Evolutionary conservation across 2,113 vertebrate genomes (phyloP), one percentile per base, ranked within the genome.

Genomic region (Sclerurus mexicanus): DNA sequence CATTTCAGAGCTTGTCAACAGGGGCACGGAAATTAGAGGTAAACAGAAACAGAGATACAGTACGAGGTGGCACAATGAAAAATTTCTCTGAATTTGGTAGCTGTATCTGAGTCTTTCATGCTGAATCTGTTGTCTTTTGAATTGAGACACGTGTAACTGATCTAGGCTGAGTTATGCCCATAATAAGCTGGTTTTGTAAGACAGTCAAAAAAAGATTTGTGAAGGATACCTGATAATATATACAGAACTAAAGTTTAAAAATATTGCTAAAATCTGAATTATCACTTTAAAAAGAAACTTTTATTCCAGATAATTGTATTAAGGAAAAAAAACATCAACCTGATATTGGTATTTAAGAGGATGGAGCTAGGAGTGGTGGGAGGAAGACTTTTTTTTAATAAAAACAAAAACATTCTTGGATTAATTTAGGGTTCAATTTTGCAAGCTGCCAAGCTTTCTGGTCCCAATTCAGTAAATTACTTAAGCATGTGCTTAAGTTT

Each of bases 401-500:
- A 82, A 96, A 94, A 68, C 49, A 76, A 87, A 88, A 77, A 47
- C 47, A 64, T 15, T 17, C 14, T 86, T 93, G 56, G 33, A 86
- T 74, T 72, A 81, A 14, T 92, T 92, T 78, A 89, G 64, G 53
- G 23, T 76, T 95, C 73, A 90, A 8, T 85, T 13, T 30, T 69
- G 14, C 24, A 73, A 69, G 30, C 22, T 87, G 86, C 83, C 90
- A 95, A 90, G 66, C 4, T 90, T 96, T 93, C 92, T 94, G 76
- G 58, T 96, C 88, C n/a, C 40, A 89, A 66, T 96, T 90, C 92
- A 87, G 83, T 89, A 96, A 95, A 95, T 96, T 94, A 89, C 49
- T 95, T 96, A 95, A 87, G 83, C 49, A 92, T 94, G 92, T 79
- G 49, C 92, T 79, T 94, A 89, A 94, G 49, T 93, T 94, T 86